Conservation (phyloP, 2,888 invertebrate species). For the Sussaba pulchella region DNA sequence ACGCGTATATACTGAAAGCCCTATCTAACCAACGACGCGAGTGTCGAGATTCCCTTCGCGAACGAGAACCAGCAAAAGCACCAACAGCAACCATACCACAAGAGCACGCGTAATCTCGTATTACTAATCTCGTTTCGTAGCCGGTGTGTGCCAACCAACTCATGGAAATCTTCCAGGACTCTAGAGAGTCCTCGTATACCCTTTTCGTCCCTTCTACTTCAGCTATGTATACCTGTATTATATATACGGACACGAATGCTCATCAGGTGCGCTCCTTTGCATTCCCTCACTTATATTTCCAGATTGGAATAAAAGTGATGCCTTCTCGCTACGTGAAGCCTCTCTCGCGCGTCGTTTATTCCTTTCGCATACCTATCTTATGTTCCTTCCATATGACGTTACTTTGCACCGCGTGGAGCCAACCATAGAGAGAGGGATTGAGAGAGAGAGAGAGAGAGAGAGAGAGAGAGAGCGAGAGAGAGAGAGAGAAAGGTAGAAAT, state of each 20-base stretch:
- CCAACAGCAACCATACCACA: conserved; percentile 14
- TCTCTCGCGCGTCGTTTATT: conserved; percentile 39
- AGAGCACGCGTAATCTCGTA: conserved; percentile 58
- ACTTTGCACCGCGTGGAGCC: not conserved
- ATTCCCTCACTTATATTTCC: conserved; percentile 16
- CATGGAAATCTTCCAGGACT: conserved; percentile 55
- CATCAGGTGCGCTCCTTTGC: conserved; percentile 29
- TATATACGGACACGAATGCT: not conserved
- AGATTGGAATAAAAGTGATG: conserved; percentile 39
- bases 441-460: not conserved
- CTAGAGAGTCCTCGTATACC: not conserved
- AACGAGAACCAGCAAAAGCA: conserved; percentile 12
- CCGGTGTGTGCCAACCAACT: conserved; percentile 51
- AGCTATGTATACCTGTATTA: conserved; percentile 2
- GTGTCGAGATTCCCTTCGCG: conserved; percentile 35
- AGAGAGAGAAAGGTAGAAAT: not conserved
- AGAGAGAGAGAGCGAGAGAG: not conserved
- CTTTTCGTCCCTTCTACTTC: conserved; percentile 3
- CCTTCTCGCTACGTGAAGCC: not conserved
- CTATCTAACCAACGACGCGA: conserved; percentile 27
- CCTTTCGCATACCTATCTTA: conserved; percentile 10
- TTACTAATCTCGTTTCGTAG: conserved; percentile 64
- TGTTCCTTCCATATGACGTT: conserved; percentile 19
- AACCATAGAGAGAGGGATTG: not conserved
- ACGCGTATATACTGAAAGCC: not conserved